These are phyloP conservation scores for Elanoides forficatus DNA, from an alignment of 2,113 vertebrate genomes.

Conservation along the genomic window DNA sequence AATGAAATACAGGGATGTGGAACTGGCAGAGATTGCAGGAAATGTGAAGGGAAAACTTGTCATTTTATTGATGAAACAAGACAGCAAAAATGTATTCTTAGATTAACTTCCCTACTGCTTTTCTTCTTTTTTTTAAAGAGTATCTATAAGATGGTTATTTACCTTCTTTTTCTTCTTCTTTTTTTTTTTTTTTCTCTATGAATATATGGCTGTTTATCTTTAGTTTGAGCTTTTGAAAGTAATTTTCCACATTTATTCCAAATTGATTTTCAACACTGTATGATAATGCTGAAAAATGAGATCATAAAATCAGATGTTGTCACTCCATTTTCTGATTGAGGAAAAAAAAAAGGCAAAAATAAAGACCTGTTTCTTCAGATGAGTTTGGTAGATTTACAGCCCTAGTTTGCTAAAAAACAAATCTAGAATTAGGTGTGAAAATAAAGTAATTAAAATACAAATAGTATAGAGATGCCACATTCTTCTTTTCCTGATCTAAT, in stretches of 20 bases:
- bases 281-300: not conserved
- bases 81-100: not conserved
- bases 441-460: not conserved
- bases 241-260: not conserved
- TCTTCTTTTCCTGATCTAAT: not conserved
- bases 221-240: not conserved
- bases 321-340: not conserved
- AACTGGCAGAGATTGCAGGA: not conserved
- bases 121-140: not conserved
- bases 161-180: not conserved
- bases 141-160: not conserved
- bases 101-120: not conserved
- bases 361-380: not conserved
- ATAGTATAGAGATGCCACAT: not conserved
- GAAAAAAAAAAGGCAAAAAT: not conserved
- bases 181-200: not conserved
- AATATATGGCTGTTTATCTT: not conserved
- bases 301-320: not conserved
- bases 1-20: conserved; percentile 29
- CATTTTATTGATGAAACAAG: conserved; percentile 4
- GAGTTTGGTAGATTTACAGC: not conserved
- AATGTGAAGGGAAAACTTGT: not conserved
- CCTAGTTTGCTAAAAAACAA: not conserved
- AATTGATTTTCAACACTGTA: not conserved
- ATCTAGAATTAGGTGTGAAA: not conserved